Evolutionary conservation across 2,113 vertebrate species (phyloP).

Genomic region (Lichenostomus cassidix): DNA sequence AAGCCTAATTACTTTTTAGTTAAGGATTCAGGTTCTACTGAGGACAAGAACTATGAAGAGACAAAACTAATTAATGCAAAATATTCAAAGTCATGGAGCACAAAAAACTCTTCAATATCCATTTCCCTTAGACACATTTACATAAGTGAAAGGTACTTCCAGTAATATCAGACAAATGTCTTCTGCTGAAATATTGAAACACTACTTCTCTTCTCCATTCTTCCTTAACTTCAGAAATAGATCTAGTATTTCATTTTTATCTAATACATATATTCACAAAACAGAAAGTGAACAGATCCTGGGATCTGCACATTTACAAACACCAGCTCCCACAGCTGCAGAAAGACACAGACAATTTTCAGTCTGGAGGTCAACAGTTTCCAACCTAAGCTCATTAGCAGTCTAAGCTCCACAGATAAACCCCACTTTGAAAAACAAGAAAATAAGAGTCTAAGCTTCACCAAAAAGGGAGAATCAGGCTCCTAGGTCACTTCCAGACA

Average conservation of each 20-base stretch:
- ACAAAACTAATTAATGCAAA: neutral
- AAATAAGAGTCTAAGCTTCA: neutral
- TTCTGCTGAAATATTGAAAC: neutral
- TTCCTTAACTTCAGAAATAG: neutral
- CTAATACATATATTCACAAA: neutral
- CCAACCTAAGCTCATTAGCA: neutral
- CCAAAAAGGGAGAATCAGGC: neutral
- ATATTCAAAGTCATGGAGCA: neutral
- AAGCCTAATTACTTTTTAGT: slow-evolving; percentile 8
- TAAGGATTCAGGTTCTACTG: neutral
- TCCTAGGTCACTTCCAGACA: neutral
- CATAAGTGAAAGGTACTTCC: neutral
- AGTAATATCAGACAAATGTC: neutral
- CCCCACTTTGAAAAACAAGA: neutral
- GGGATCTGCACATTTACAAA: neutral
- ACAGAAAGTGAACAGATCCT: neutral
- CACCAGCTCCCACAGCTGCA: neutral
- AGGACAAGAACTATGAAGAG: neutral
- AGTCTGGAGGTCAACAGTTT: neutral
- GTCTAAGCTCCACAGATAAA: neutral
- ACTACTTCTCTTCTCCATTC: neutral
- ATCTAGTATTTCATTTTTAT: neutral
- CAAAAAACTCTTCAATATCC: neutral
- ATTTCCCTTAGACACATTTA: neutral
- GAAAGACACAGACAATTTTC: neutral